Evolutionary conservation across 2,797 vertebrate genomes (phyloP), one percentile per base, ranked within the genome.

Genomic region (Knipowitschia caucasica): DNA sequence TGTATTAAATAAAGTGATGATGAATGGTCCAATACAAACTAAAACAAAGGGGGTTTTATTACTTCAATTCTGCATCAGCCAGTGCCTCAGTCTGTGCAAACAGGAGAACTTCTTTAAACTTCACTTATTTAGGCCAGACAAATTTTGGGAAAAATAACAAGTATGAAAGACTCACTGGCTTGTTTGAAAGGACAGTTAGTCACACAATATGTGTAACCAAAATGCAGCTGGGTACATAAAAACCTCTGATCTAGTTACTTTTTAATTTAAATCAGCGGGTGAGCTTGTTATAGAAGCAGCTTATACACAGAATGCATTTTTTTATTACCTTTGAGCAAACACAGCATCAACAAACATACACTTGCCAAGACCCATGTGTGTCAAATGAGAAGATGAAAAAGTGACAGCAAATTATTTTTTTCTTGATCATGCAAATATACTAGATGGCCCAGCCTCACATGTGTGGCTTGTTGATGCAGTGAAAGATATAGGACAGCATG

Each of bases 1-100:
- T 80, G 23, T 88, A 91, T 92, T 92, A 94, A 95, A 96, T 93
- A 94, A 92, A 91, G 88, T 80, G 78, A 88, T 93, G 93, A 98
- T 93, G 92, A 94, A 95, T 94, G 93, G 77, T 84, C 89, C 89
- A 90, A 90, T 92, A 90, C 88, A 89, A 92, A 89, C 83, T 89
- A 85, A 92, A 91, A 92, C 89, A 90, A 92, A 93, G 90, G 87
- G 75, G 80, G 77, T 89, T 91, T 92, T 92, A 93, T 92, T 90
- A 89, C 88, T 88, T 84, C 85, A 82, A 86, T 83, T 85, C 81
- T 71, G 77, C 70, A 75, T 76, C 71, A 64, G 81, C 75, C 65
- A 71, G 72, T 10, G 64, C 69, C 60, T 69, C 71, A 64, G 58
- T 70, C 71, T 76, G 77, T 78, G 61, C 51, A 56, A 77, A 69